Evolutionary conservation across 2,797 vertebrate genomes (phyloP), one percentile per base, ranked within the genome.

Genomic region (Heliangelus exortis): DNA sequence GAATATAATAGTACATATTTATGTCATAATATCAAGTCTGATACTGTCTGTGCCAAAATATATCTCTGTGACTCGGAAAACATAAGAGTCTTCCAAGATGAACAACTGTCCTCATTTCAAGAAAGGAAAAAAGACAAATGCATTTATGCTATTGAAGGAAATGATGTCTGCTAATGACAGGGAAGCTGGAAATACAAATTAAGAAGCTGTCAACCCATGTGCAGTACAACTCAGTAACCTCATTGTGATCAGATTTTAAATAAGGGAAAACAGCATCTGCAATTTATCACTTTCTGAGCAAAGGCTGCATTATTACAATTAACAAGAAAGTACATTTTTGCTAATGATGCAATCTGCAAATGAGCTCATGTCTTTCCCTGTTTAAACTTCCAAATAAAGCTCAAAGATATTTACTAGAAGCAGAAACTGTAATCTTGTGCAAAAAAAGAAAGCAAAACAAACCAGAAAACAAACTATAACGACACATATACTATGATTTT

Each of bases 41-140:
- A 85, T 83, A 47, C 57, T 83, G 76, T 89, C 65, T 80, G 78
- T 84, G 50, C 36, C 45, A 87, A 79, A 84, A 77, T 41, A 67
- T 51, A 62, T 75, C 69, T 63, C 31, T 43, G 23, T 72, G 58
- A 78, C n/a, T 77, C 51, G 87, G 22, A 39, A 65, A 83, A 91
- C 58, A 86, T 86, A 34, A 93, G 93, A 92, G 62, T 48, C 54
- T 81, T 75, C 41, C 36, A 59, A 84, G 76, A 88, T 90, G 82
- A 90, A 94, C 85, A 87, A 51, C 7, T 67, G 58, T 68, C 66
- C 57, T 74, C 57, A 20, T 77, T 96, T 87, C 45, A 92, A 83
- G 68, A 45, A 53, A 79, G 53, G 66, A 91, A 66, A 79, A 61
- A 54, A 82, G 67, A 59, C 63, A 92, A 86, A 84, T 9, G 21